Evolutionary conservation across 2,113 vertebrate species (phyloP).

Genomic region (Nothobranchius furzeri): DNA sequence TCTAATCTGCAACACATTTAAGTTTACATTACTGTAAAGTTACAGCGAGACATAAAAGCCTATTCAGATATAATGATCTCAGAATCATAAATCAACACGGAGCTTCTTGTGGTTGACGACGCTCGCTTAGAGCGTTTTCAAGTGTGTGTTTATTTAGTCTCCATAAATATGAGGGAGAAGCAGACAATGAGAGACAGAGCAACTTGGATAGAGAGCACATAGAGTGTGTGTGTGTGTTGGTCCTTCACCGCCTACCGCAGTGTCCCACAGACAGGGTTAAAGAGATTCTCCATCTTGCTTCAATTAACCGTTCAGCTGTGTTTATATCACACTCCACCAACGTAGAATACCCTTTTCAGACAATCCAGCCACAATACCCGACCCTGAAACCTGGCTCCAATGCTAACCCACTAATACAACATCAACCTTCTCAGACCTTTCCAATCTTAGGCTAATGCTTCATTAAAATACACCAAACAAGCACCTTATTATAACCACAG

Average conservation of each 20-base stretch:
- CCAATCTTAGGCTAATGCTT: constrained; percentile 21
- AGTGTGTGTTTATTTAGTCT: constrained; percentile 63
- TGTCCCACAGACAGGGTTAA: constrained; percentile 56
- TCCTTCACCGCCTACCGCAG: constrained; percentile 58
- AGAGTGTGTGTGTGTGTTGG: constrained; percentile 32
- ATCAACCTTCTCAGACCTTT: constrained; percentile 40
- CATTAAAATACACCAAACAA: constrained; percentile 48
- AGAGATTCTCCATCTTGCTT: constrained; percentile 72
- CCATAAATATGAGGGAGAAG: constrained; percentile 37
- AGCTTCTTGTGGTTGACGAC: constrained; percentile 28
- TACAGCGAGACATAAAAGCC: constrained; percentile 32
- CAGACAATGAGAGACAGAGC: constrained; percentile 39
- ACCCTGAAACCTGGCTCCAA: constrained; percentile 44
- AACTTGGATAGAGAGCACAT: constrained; percentile 20
- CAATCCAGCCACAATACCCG: constrained; percentile 30
- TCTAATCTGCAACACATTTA: constrained; percentile 44
- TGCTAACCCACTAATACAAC: constrained; percentile 26
- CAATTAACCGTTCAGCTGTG: constrained; percentile 60
- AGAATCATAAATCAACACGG: constrained; percentile 54
- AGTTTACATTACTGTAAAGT: constrained; percentile 46
- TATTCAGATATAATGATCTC: constrained; percentile 47
- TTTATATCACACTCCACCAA: constrained; percentile 66
- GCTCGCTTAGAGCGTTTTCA: constrained; percentile 44
- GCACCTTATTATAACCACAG: constrained; percentile 59
- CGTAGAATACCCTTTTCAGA: constrained; percentile 52